Evolutionary conservation across 2,888 invertebrate genomes (phyloP).

Genomic region (Drosophila nr. medialis): DNA sequence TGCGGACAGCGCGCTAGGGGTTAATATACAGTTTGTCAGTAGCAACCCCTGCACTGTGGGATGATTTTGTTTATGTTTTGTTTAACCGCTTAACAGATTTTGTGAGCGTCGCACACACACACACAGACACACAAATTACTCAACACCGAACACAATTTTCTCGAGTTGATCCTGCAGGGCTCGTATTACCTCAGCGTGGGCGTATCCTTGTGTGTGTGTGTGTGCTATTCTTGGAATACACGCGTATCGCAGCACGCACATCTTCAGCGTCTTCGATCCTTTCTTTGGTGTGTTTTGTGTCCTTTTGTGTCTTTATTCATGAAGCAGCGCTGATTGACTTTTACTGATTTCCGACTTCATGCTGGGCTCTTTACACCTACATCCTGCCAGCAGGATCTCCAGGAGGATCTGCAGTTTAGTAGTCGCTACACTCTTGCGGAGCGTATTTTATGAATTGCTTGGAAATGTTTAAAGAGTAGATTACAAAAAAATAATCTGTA

Average conservation of each 20-base stretch:
- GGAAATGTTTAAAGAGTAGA: background rate
- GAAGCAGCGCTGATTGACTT: constrained; percentile 51
- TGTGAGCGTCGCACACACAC: constrained; percentile 40
- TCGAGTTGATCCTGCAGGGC: constrained; percentile 48
- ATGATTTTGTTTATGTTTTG: constrained; percentile 53
- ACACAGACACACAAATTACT: constrained; percentile 67
- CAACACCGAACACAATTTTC: constrained; percentile 61
- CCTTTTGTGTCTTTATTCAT: constrained; percentile 29
- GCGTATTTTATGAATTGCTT: background rate
- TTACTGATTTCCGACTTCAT: constrained; percentile 36
- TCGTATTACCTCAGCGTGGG: constrained; percentile 56
- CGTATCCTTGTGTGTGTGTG: constrained; percentile 24
- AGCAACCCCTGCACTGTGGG: constrained; percentile 52
- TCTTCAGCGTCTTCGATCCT: constrained; percentile 44
- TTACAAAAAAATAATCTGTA: background rate
- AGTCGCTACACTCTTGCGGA: background rate
- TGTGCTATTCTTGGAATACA: constrained; percentile 69
- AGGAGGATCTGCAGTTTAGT: background rate
- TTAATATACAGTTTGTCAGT: constrained; percentile 24
- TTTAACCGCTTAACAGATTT: constrained; percentile 76
- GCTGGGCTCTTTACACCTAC: constrained; percentile 19
- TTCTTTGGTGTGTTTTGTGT: constrained; percentile 13
- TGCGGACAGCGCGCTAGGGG: constrained; percentile 41
- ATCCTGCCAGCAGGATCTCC: constrained; percentile 25
- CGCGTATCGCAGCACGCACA: constrained; percentile 77